These are phyloP conservation scores for Tetragonula carbonaria DNA, from an alignment of 2,888 invertebrate genomes.

Conservation along the genomic window DNA sequence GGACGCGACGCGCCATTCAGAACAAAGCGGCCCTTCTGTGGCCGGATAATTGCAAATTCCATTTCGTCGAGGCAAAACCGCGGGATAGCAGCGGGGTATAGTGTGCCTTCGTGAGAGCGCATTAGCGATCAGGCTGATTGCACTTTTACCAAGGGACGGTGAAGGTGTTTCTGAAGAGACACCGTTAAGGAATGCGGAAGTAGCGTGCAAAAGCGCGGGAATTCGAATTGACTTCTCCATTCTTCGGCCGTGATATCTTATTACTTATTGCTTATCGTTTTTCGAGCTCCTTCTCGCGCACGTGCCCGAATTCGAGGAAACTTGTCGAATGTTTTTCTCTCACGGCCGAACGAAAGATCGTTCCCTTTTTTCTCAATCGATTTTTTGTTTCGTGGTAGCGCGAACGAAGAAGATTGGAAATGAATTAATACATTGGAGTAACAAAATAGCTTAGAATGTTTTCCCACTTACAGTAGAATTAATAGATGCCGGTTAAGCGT, in stretches of 20 bases:
- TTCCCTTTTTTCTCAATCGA: too few relatives aligned
- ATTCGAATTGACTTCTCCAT: slow-evolving; percentile 48
- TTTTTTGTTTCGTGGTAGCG: too few relatives aligned
- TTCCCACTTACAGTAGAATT: too few relatives aligned
- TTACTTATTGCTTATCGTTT: slow-evolving; percentile 37
- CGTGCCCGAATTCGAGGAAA: too few relatives aligned
- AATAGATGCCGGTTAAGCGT: too few relatives aligned
- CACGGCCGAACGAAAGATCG: too few relatives aligned
- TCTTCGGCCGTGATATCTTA: slow-evolving; percentile 37
- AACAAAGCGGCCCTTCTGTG: slow-evolving; percentile 59
- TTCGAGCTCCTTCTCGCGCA: not conserved
- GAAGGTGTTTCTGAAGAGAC: slow-evolving; percentile 33
- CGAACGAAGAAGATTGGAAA: too few relatives aligned
- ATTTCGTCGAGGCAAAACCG: slow-evolving; percentile 64
- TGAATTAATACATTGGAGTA: too few relatives aligned
- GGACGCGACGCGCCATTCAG: slow-evolving; percentile 52
- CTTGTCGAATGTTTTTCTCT: too few relatives aligned
- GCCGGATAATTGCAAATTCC: slow-evolving; percentile 70
- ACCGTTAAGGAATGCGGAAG: slow-evolving; percentile 60
- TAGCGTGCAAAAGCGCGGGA: slow-evolving; percentile 37
- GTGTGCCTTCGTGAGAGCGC: slow-evolving; percentile 58
- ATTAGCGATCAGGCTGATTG: slow-evolving; percentile 70
- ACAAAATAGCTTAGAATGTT: too few relatives aligned
- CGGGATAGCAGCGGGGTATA: slow-evolving; percentile 46
- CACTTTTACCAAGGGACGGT: slow-evolving; percentile 58